Evolutionary conservation across 2,113 vertebrate genomes (phyloP).

Genomic region (Oxygymnocypris stewartii): DNA sequence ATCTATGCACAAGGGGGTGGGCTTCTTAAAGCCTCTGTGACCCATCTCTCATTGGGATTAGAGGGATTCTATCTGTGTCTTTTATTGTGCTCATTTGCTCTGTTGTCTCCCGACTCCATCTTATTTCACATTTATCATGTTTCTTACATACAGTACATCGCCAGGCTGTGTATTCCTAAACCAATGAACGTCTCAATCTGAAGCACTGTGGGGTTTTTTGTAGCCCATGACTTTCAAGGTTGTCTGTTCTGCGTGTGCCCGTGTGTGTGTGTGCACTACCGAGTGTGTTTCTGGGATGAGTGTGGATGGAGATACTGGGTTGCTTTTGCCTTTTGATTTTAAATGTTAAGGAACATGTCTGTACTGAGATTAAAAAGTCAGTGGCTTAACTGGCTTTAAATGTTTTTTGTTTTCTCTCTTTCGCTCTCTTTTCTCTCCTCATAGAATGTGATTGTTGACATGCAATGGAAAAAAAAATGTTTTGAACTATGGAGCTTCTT

Average conservation of each 20-base stretch:
- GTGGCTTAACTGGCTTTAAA: slow-evolving; percentile 95
- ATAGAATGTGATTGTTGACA: slow-evolving; percentile 98
- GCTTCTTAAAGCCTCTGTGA: slow-evolving; percentile 70
- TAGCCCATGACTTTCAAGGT: slow-evolving; percentile 74
- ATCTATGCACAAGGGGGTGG: slow-evolving; percentile 92
- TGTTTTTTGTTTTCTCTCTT: slow-evolving; percentile 76
- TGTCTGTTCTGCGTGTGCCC: slow-evolving; percentile 42
- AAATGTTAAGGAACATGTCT: slow-evolving; percentile 82
- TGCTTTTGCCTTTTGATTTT: slow-evolving; percentile 73
- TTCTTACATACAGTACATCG: slow-evolving; percentile 70
- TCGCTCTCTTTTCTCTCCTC: slow-evolving; percentile 86
- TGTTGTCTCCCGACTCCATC: slow-evolving; percentile 66
- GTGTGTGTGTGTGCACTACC: slow-evolving; percentile 9
- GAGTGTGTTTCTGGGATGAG: slow-evolving; percentile 52
- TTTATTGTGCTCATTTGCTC: slow-evolving; percentile 43
- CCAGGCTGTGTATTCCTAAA: slow-evolving; percentile 84
- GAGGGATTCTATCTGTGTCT: slow-evolving; percentile 45
- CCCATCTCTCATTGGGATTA: slow-evolving; percentile 68
- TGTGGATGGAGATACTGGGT: slow-evolving; percentile 54
- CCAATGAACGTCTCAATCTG: slow-evolving; percentile 82
- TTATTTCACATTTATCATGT: slow-evolving; percentile 45
- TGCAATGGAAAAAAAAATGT: slow-evolving; percentile 84
- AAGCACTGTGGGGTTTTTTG: slow-evolving; percentile 82
- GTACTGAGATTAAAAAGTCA: slow-evolving; percentile 89
- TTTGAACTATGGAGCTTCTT: slow-evolving; percentile 89